Evolutionary conservation across 37 sponge, comb jelly and placozoan species (phyloP), one percentile per base, ranked within the genome.

Genomic region (Hexactinellida sp.): DNA sequence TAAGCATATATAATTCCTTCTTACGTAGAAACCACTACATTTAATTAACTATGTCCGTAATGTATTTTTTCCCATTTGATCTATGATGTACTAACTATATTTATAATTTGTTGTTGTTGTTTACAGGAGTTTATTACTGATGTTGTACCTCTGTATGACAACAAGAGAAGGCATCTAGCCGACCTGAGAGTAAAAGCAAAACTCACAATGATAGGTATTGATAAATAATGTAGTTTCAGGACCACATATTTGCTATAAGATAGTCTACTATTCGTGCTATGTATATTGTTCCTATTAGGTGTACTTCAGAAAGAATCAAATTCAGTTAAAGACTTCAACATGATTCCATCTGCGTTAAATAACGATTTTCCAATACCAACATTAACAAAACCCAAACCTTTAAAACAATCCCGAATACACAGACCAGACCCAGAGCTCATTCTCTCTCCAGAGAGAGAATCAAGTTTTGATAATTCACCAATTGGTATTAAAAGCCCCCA

Each of bases 141-240:
- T 63, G 30, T 63, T 63, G 76, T 63, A 5, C 76, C 76, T 25
- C 76, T 63, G 5, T 63, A 63, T n/a, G 76, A 63, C 76, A 63
- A 63, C 76, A 63, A 10, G 34, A 63, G 76, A 23, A 63, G 76
- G 13, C 76, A 63, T 7, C 3, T 63, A 25, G 76, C 76, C 3
- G 13, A 63, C 76, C 13, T 63, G 34, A 63, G 76, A n/a, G 13
- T 63, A 32, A 63, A 28, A 23, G 76, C 76, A 21, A 63, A 63
- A 63, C 76, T 63, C 76, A 63, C 76, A 63, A 63, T 63, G 76
- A 63, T 63, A 32, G 76, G 76, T 63, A 63, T 21, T 23, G 76
- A 23, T 32, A 5, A 32, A 63, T 63, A 21, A 63, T 63, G 13
- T 13, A 5, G 10, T 41, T 5, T 41, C 13, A 13, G 13, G 5